Conservation (phyloP, 53 echinoderm and acorn worm genomes). For the Mesocentrotus franciscanus region DNA sequence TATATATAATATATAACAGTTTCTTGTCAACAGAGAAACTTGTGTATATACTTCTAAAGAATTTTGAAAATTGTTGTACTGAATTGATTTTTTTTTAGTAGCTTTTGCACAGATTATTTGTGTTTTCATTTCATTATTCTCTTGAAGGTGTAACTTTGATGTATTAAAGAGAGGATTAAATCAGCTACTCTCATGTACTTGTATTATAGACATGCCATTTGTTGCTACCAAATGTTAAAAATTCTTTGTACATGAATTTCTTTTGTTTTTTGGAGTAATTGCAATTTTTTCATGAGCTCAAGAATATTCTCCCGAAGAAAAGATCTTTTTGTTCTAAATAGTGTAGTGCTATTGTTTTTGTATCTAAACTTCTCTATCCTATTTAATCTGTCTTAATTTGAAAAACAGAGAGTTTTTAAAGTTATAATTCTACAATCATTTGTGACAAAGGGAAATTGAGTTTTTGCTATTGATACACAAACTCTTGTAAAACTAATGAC, state of each 20-base stretch:
- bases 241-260: constrained; percentile 45
- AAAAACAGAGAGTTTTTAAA: not conserved
- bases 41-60: constrained; percentile 30
- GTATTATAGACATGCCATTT: constrained; percentile 36
- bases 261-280: constrained; percentile 12
- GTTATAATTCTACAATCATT: not conserved
- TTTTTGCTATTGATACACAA: not conserved
- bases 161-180: not conserved
- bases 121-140: constrained; percentile 25
- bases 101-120: constrained; percentile 35
- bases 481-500: not conserved
- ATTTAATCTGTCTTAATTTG: not conserved
- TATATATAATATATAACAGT: constrained; percentile 39
- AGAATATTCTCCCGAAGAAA: not conserved
- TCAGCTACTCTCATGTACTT: not conserved
- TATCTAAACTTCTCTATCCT: not conserved
- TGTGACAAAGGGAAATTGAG: not conserved
- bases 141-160: not conserved
- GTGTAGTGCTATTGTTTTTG: too few species aligned
- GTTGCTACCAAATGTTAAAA: constrained; percentile 17
- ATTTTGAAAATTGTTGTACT: constrained; percentile 40
- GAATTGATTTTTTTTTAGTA: constrained; percentile 18
- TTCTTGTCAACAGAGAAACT: not conserved
- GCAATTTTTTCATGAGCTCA: constrained; percentile 16
- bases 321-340: not conserved